Base-by-base conservation (phyloP, 2,888 invertebrate genomes). In the Eustalomyia histrio region DNA sequence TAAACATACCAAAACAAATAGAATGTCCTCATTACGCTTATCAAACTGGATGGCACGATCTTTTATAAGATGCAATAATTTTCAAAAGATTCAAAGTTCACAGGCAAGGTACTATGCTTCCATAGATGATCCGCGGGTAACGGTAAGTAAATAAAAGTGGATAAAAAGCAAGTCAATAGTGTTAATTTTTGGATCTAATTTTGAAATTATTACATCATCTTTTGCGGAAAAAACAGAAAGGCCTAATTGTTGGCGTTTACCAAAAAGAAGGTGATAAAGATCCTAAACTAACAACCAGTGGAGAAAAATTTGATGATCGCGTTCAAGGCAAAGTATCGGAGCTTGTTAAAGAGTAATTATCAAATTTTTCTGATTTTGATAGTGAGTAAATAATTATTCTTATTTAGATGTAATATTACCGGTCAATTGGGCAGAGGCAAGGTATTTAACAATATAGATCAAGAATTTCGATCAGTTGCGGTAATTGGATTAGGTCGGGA, bases 401-500 rank as follows among this genome's bases (percentile, higher is more conserved):
- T 21, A 6, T 16, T 14, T 24, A 87, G 86, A 63, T 81, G 83
- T 0, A 83, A 74, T 12, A 83, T 90, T 18, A 83, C 68, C 2
- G 91, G 91, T 0, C 76, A 82, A 0, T 83, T 90, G 33, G 90
- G 89, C 52, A 86, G 85, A 65, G 89, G 89, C 0, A 86, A 85
- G 82, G 89, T 93, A 3, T 94, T 94, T 83, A 93, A 92, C 87
- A 93, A 93, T 83, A 88, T 94, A 57, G 93, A 93, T 83, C 86
- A 90, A 3, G 93, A 93, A 68, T 93, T 91, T 85, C 91, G 92
- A 84, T 91, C 92, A 4, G 91, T 95, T 0, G 94, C 94, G 5
- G 92, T 95, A 5, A 94, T 95, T 75, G 94, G 94, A 18, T 89
- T 95, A 10, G 95, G 95, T 0, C 92, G 92, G 67, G 92, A 92